Base-by-base conservation (phyloP, 2,797 vertebrate genomes). In the Gymnocypris eckloni region DNA sequence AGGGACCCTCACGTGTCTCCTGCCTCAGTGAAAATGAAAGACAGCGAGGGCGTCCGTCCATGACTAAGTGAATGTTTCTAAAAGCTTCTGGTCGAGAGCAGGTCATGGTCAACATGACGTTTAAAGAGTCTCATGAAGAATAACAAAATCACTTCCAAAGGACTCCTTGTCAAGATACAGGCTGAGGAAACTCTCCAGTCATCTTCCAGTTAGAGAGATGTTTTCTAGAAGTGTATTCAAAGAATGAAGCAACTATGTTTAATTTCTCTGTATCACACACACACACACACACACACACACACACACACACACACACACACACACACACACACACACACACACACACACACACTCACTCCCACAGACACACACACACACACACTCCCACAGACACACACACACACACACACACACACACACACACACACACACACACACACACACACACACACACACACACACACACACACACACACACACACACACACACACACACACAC, bases 1-100 rank as follows among this genome's bases (percentile, higher is more conserved):
- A 94, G 95, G 95, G 95, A 87, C 95, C 95, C 94, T 94, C 92
- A 95, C 93, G 94, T 91, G 90, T 92, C 92, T 82, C 20, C 93
- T 89, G 95, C 94, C 87, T 96, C 93, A 93, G 91, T 89, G 94
- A 89, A 86, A 75, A 39, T 66, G 91, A 93, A 95, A 94, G 95
- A 94, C 94, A 87, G 91, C 43, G 5, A 28, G 33, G 3, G 56
- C 2, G n/a, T 18, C 56, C 28, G 59, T 33, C 59, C 41, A n/a
- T 79, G 78, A 66, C 43, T 22, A 33, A 80, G 78, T 66, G 78
- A 66, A 66, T 22, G 25, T 64, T 64, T 61, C 15, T 79, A 33
- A 79, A 66, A 76, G 15, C 15, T 20, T 45, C 41, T 1, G 70
- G 37, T 50, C 50, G 81, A 45, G 45, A 76, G 28, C 37, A 85